Evolutionary conservation across 2,113 vertebrate genomes (phyloP).

Genomic region (Ictalurus furcatus): DNA sequence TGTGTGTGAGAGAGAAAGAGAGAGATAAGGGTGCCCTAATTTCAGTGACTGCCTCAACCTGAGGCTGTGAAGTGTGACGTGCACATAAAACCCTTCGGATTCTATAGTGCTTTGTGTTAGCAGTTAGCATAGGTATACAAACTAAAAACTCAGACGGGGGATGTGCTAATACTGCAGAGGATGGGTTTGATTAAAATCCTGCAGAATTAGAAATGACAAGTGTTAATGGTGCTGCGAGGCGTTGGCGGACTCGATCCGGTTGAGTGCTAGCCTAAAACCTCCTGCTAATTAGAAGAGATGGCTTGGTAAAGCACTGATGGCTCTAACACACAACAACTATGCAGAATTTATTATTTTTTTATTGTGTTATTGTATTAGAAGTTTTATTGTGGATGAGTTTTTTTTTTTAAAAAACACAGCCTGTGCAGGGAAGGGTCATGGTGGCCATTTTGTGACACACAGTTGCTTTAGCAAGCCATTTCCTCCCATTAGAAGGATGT

Average conservation of each 20-base stretch:
- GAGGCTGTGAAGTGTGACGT: slow-evolving; percentile 6
- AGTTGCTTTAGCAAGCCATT: not conserved
- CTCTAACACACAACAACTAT: not conserved
- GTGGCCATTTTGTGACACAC: not conserved
- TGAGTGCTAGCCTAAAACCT: not conserved
- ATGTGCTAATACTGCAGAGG: not conserved
- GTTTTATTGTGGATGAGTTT: not conserved
- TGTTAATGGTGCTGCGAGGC: slow-evolving; percentile 3
- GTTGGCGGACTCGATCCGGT: slow-evolving; percentile 1
- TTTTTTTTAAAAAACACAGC: too few species aligned
- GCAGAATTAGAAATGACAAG: slow-evolving; percentile 16
- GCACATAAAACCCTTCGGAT: not conserved
- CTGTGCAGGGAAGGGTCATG: not conserved
- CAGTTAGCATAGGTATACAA: not conserved
- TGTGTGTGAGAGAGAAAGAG: not conserved
- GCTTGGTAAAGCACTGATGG: not conserved
- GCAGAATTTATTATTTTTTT: not conserved
- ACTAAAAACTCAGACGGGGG: not conserved
- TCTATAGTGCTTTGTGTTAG: not conserved
- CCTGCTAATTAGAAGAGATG: not conserved
- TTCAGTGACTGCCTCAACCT: not conserved
- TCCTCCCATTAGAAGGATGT: not conserved
- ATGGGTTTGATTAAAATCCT: slow-evolving; percentile 16
- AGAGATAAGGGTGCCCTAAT: slow-evolving; percentile 3
- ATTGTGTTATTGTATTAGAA: too few species aligned